These are phyloP conservation scores for Malurus melanocephalus DNA, from an alignment of 2,113 vertebrate genomes.

Conservation along the genomic window DNA sequence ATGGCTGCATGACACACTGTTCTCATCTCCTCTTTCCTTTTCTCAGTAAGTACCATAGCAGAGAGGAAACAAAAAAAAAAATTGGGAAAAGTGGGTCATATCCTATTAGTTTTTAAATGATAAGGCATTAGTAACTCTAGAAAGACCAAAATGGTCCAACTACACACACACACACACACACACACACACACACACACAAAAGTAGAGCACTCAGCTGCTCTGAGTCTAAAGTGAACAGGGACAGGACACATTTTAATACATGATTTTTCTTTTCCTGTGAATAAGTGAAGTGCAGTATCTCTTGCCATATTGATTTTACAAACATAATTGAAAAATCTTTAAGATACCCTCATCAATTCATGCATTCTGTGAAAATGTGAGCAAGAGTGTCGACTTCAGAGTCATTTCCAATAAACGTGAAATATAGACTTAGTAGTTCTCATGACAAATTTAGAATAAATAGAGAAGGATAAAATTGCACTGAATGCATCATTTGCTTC, in stretches of 20 bases:
- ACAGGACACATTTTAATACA: not conserved
- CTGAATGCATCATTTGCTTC: constrained; percentile 23
- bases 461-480: not conserved
- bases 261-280: not conserved
- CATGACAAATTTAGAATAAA: constrained; percentile 12
- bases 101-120: not conserved
- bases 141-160: not conserved
- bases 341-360: not conserved
- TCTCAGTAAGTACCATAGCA: not conserved
- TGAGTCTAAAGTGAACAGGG: not conserved
- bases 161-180: not conserved
- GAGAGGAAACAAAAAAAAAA: not conserved
- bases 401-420: not conserved
- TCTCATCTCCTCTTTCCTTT: not conserved
- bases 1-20: not conserved
- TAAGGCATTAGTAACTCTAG: not conserved
- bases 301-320: not conserved
- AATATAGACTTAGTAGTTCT: constrained; percentile 22
- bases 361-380: not conserved
- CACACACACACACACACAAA: not conserved
- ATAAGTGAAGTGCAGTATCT: not conserved
- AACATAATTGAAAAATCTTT: not conserved
- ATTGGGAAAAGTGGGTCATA: not conserved
- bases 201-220: not conserved
- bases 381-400: not conserved